Evolutionary conservation across 2,888 invertebrate genomes (phyloP), one percentile per base, ranked within the genome.

Genomic region (Nymphalis polychloros): DNA sequence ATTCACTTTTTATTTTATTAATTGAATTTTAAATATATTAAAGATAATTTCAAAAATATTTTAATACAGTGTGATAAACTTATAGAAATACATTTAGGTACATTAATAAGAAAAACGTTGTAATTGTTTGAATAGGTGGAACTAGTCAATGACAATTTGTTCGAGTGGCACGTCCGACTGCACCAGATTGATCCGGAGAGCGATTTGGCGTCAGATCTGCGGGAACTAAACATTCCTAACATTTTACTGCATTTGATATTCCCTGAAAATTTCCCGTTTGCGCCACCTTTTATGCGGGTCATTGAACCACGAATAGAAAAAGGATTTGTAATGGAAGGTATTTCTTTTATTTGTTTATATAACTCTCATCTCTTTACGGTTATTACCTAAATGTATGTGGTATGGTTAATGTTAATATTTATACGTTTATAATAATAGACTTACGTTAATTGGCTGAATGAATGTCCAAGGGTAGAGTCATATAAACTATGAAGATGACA

Each of bases 251-350:
- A 97, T 85, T 92, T 97, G 77, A 93, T 96, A 74, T 97, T 97
- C 88, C 97, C 97, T 19, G 97, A 97, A 81, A 97, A 97, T 84
- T 97, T 97, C 81, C 97, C 97, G 53, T 97, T 97, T 82, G 96
- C 96, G 52, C 97, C 97, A 63, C 97, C 97, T 53, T 97, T 97
- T 86, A 96, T 96, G 93, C 94, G 96, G 76, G 96, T 96, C 55
- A 96, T 96, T 86, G 96, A 96, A 79, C 96, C 96, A 10, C 93
- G 95, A 84, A 95, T 96, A 90, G 96, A 96, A 82, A 96, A 96
- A 83, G 97, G 97, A 50, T 97, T 97, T 83, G 97, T 97, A 31
- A 97, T 97, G 97, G 97, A 97, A 89, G 97, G 95, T 85, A 63
- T 19, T 20, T 19, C 4, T 20, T 50, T 52, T 20, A 3, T 49